phyloP scores from a whole-genome alignment of 2,113 vertebrate genomes.

The Dipodomys spectabilis region DNA sequence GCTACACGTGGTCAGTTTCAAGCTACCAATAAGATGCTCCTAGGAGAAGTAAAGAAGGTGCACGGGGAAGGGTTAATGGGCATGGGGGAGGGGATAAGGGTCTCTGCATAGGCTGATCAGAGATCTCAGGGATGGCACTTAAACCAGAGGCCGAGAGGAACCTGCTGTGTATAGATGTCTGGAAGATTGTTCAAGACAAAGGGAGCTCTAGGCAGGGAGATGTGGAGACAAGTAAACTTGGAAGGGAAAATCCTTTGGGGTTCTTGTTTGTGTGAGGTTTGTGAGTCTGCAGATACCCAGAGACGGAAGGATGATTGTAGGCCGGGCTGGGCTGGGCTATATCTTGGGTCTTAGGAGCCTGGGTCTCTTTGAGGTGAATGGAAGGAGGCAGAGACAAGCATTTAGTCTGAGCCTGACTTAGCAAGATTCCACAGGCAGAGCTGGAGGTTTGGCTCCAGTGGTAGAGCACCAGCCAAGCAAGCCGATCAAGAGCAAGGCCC shows the following conservation, averaged over 20 bases:
- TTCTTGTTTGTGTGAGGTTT: no score
- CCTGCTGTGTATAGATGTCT: background rate
- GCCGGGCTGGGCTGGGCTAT: background rate
- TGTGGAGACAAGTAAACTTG: background rate
- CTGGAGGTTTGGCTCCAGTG: no score
- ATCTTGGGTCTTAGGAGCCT: background rate
- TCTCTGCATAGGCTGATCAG: background rate
- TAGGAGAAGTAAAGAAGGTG: conserved; percentile 16
- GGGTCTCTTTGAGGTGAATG: background rate
- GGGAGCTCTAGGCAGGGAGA: background rate
- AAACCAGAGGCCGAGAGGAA: background rate
- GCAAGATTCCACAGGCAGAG: background rate
- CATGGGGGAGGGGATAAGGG: background rate
- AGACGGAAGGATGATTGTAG: background rate
- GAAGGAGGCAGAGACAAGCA: no score
- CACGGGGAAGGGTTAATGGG: background rate
- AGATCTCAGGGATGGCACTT: background rate
- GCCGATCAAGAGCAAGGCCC: no score
- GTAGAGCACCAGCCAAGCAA: no score
- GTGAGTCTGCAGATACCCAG: background rate
- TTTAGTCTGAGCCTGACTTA: background rate
- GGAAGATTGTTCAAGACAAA: background rate
- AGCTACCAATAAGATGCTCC: background rate
- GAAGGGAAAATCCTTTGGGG: background rate
- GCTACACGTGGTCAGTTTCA: background rate